These are phyloP conservation scores for Tragelaphus strepsiceros DNA, from an alignment of 2,113 vertebrate genomes.

Conservation along the genomic window DNA sequence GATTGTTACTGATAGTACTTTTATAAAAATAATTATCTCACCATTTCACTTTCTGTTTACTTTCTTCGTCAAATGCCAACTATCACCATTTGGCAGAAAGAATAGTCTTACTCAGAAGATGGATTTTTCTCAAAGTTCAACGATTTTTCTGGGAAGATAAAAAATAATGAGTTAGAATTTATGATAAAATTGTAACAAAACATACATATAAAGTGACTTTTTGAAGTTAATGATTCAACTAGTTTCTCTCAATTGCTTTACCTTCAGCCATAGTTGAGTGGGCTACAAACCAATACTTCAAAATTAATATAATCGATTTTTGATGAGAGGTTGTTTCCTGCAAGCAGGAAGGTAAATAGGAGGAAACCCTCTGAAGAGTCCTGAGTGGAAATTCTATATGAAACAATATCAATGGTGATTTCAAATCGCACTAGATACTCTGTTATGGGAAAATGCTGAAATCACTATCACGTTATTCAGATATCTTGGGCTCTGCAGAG, in stretches of 20 bases:
- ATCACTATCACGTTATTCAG: background rate
- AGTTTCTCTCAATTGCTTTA: background rate
- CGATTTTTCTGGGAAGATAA: background rate
- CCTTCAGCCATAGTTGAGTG: background rate
- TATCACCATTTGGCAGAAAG: background rate
- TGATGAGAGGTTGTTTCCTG: background rate
- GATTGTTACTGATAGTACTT: background rate
- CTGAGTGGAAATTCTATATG: background rate
- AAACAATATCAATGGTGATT: background rate
- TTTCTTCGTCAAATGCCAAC: background rate
- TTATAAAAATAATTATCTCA: background rate
- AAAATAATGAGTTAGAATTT: background rate
- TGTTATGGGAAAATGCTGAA: background rate
- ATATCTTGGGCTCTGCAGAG: background rate
- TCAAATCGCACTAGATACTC: background rate
- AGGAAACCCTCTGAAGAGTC: background rate
- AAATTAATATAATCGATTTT: background rate
- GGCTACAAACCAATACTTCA: background rate
- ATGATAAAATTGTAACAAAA: background rate
- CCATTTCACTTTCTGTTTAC: conserved; percentile 7
- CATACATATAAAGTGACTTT: background rate
- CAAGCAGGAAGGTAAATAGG: background rate
- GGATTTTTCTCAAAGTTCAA: conserved; percentile 19
- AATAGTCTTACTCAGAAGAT: background rate
- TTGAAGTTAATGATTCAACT: background rate